Evolutionary conservation across 2,113 vertebrate species (phyloP).

Genomic region (Leptocoma aspasia): DNA sequence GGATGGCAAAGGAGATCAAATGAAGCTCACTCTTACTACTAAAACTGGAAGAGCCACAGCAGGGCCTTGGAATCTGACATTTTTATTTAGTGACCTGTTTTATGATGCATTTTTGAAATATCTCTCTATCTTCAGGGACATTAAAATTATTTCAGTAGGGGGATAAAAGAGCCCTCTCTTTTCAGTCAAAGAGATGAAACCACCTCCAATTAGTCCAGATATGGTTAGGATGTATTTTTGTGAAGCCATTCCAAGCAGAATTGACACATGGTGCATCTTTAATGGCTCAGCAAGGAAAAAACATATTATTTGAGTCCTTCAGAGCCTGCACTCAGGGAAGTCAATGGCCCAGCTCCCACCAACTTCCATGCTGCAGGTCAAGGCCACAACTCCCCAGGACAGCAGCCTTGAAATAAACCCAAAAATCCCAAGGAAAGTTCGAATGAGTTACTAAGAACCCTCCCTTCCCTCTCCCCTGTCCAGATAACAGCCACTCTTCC

Average conservation of each 20-base stretch:
- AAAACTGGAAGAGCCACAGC: not conserved
- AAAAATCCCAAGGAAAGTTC: not conserved
- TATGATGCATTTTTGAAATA: not conserved
- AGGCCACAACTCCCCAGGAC: constrained; percentile 10
- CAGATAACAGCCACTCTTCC: constrained; percentile 32
- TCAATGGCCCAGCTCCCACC: not conserved
- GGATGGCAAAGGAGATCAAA: not conserved
- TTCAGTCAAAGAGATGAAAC: not conserved
- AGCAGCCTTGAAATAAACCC: not conserved
- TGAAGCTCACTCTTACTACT: not conserved
- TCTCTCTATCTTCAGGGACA: not conserved
- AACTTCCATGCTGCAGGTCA: not conserved
- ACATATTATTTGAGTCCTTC: not conserved
- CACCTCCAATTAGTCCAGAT: not conserved
- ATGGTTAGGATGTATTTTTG: not conserved
- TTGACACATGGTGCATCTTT: not conserved
- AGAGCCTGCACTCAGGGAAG: not conserved
- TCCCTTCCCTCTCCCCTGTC: constrained; percentile 7
- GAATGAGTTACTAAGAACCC: constrained; percentile 52
- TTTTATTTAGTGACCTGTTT: not conserved
- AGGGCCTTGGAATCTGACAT: not conserved
- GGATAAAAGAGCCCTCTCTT: constrained; percentile 8
- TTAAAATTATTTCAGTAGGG: not conserved
- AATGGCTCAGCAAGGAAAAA: constrained; percentile 14
- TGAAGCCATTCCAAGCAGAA: not conserved